phyloP scores from a whole-genome alignment of 1,140 invertebrate genomes.

The Brachystomella parvula region DNA sequence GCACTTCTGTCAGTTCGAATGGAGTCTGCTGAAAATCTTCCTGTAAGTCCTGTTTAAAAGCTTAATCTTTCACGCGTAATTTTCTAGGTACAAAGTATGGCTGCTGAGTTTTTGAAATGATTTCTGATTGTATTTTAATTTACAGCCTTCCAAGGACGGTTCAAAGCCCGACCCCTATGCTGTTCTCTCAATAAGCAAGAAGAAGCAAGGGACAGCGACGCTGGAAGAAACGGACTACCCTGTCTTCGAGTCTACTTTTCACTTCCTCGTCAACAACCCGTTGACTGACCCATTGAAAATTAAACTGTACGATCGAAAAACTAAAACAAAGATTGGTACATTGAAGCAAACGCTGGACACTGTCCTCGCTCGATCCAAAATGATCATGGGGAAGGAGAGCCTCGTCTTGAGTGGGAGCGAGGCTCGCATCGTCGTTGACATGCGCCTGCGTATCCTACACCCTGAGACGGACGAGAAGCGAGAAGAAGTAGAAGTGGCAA shows the following conservation, averaged over 20 bases:
- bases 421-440: conserved; percentile 23
- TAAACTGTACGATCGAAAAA: conserved; percentile 74
- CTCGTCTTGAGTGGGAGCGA: conserved; percentile 54
- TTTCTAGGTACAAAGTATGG: no score
- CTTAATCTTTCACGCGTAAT: no score
- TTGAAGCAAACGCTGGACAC: conserved; percentile 58
- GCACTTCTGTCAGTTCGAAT: conserved; percentile 69
- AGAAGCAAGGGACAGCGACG: conserved; percentile 50
- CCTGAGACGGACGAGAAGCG: conserved; percentile 15
- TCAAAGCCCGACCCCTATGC: conserved; percentile 67
- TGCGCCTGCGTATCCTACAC: conserved; percentile 28
- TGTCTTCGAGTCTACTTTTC: conserved; percentile 64
- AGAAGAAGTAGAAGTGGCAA: conserved; percentile 4
- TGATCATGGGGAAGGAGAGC: conserved; percentile 71
- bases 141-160: conserved; percentile 40
- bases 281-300: conserved; percentile 64
- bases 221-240: conserved; percentile 55
- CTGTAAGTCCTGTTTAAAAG: conserved; percentile 60
- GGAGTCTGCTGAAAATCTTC: conserved; percentile 81
- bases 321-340: conserved; percentile 60
- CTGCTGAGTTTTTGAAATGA: no score
- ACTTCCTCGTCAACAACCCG: conserved; percentile 82
- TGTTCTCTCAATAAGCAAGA: conserved; percentile 31
- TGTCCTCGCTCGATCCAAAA: conserved; percentile 49
- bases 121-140: no score